Base-by-base conservation (phyloP, 2,113 vertebrate species). In the Stegastes partitus region DNA sequence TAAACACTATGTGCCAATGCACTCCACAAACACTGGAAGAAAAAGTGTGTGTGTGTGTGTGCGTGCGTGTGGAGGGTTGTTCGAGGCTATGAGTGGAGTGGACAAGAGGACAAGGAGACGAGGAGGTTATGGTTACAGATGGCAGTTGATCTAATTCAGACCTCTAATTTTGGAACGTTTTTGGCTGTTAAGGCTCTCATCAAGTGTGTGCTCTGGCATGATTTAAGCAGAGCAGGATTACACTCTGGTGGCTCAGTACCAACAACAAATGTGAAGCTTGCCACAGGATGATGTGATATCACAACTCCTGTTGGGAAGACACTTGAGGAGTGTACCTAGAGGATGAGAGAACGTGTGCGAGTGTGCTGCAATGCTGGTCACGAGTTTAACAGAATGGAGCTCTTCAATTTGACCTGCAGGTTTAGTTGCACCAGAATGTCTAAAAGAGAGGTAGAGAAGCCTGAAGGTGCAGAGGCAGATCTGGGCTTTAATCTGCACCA, bases 401-500 rank as follows among this genome's bases (percentile, higher is more conserved):
- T 86, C 81, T 76, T 87, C 85, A 82, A 87, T 90, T 83, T 83
- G 73, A 74, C 77, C 85, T 77, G 75, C 70, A 75, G 77, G 53
- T 70, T 72, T 47, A 65, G 79, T 55, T 49, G 82, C 68, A 37
- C 14, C 61, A 64, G 65, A 86, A 56, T 50, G 86, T 49, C 77
- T 64, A 31, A 53, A 31, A 78, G 54, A 22, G 73, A 68, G 34
- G 56, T 22, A 57, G 71, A 53, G 82, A 61, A 72, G 74, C 79
- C 85, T 85, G 92, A 90, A 86, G 92, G 91, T 86, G 77, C 53
- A 0, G 92, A 86, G 89, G 90, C 82, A 83, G 77, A 82, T 78
- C 82, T 10, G 37, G 77, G 73, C 82, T 93, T 91, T 91, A 91
- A 85, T 94, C 86, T 92, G 61, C 70, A 65, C 39, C 62, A 37